phyloP scores from a whole-genome alignment of 2,797 vertebrate genomes.

The Hemibagrus guttatus region DNA sequence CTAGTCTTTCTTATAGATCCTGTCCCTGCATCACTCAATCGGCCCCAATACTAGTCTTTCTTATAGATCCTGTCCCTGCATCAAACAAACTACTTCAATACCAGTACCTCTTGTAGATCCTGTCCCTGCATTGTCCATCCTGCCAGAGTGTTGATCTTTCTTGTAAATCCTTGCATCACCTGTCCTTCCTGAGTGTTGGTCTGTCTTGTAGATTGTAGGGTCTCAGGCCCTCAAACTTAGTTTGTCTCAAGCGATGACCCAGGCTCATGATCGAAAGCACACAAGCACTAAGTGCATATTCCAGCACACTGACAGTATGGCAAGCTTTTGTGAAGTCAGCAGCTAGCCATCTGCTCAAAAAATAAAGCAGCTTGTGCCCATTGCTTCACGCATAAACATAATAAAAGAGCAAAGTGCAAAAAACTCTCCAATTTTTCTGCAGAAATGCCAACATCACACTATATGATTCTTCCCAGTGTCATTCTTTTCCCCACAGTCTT shows the following conservation, averaged over 20 bases:
- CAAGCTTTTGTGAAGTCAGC: conserved; percentile 17
- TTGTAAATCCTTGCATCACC: not conserved
- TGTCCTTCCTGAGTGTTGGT: not conserved
- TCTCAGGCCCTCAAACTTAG: not conserved
- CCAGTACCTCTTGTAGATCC: not conserved
- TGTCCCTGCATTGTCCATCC: not conserved
- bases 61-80: too few species aligned
- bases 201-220: not conserved
- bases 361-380: conserved; percentile 12
- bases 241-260: not conserved
- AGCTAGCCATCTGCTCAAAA: not conserved
- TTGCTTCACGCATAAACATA: conserved; percentile 38
- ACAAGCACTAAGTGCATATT: conserved; percentile 9
- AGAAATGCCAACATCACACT: conserved; percentile 32
- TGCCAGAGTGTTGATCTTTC: not conserved
- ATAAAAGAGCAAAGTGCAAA: conserved; percentile 23
- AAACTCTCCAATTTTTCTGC: not conserved
- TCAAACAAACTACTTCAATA: not conserved
- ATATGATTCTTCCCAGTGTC: conserved; percentile 38
- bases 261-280: not conserved
- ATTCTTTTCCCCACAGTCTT: not conserved
- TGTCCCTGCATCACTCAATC: not conserved
- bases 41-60: not conserved
- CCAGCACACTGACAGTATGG: conserved; percentile 4
- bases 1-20: not conserved